phyloP scores from a whole-genome alignment of 2,113 vertebrate genomes.

The Centrocercus urophasianus region DNA sequence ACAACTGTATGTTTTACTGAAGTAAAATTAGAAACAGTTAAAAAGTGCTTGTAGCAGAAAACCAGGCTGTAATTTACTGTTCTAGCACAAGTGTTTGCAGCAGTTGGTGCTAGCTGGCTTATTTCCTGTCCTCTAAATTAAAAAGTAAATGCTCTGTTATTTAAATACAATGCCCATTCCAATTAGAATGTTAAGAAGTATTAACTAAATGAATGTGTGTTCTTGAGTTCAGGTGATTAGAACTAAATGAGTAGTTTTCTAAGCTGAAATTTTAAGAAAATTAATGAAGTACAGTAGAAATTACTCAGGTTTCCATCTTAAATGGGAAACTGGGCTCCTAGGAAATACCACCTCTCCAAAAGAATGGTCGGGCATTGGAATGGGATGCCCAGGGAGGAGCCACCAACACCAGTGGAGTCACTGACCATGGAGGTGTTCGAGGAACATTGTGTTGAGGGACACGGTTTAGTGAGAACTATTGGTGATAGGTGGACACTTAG shows the following conservation, averaged over 20 bases:
- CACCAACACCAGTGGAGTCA: no score
- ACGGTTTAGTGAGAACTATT: no score
- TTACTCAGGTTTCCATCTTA: not conserved
- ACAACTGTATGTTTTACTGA: not conserved
- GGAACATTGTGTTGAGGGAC: no score
- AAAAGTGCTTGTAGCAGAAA: not conserved
- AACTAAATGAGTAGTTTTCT: not conserved
- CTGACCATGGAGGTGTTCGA: no score
- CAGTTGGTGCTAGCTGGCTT: not conserved
- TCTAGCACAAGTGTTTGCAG: not conserved
- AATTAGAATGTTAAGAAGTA: not conserved
- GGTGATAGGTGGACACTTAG: no score
- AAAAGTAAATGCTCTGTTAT: not conserved
- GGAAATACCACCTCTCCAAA: no score
- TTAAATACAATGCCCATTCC: not conserved
- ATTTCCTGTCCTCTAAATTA: not conserved
- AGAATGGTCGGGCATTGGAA: no score
- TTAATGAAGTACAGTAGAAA: not conserved
- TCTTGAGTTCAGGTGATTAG: not conserved
- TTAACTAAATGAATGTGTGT: slow-evolving; percentile 7
- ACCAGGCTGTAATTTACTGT: not conserved
- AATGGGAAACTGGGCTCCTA: not conserved
- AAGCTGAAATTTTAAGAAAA: not conserved
- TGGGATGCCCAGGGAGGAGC: no score
- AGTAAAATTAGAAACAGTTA: not conserved